phyloP scores from a whole-genome alignment of 2,113 vertebrate species.

The Atractosteus spatula region DNA sequence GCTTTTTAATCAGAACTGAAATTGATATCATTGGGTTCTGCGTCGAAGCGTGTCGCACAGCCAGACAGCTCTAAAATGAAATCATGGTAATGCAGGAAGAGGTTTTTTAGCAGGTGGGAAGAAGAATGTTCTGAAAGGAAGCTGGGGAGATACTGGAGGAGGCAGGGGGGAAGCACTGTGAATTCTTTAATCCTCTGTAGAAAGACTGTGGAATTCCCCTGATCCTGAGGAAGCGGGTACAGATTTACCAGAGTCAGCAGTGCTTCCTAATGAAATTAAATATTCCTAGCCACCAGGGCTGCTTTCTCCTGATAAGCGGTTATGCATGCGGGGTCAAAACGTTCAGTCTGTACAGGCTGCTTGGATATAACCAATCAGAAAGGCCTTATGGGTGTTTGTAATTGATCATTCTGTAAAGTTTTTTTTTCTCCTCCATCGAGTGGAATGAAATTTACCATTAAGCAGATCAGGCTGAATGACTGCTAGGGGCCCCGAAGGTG shows the following conservation, averaged over 20 bases:
- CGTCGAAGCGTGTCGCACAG: no score
- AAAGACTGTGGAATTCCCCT: neutral
- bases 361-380: neutral
- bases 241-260: neutral
- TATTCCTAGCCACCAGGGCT: neutral
- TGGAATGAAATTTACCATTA: no score
- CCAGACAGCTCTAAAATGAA: no score
- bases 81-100: no score
- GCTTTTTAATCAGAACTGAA: no score
- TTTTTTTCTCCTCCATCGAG: no score
- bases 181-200: neutral
- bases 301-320: neutral
- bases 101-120: no score
- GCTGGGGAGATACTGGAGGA: no score
- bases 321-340: neutral
- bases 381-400: neutral
- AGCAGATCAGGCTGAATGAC: no score
- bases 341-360: neutral
- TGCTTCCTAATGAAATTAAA: neutral
- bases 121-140: no score
- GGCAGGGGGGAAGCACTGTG: neutral
- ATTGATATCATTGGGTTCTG: no score
- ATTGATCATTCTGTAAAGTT: neutral
- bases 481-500: no score
- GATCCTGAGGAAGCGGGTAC: neutral